Evolutionary conservation across 2,888 invertebrate species (phyloP), one percentile per base, ranked within the genome.

Genomic region (Drosophila neotestacea): DNA sequence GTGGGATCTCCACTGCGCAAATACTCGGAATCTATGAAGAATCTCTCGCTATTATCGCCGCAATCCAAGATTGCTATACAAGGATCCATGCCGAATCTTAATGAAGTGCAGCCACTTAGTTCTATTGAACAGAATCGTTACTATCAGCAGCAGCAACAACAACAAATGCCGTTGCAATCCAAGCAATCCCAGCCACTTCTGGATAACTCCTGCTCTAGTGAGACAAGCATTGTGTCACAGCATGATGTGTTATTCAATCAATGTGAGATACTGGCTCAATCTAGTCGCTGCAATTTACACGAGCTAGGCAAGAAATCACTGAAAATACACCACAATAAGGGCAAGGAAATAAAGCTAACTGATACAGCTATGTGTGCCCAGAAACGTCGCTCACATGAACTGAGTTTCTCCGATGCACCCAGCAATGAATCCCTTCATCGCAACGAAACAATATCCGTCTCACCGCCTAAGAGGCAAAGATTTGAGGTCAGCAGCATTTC

Each of bases 91-190:
- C 93, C 93, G 10, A 93, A 93, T 82, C 84, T 93, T 0, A 92
- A 92, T 77, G 92, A 92, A 62, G 91, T 91, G 88, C 83, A 89
- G 44, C 78, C 82, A n/a, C 83, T 92, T 27, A 88, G 91, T 38
- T 91, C 92, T 6, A 92, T 93, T 41, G 93, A 93, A 56, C 90
- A 92, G 66, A 93, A 93, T 81, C 92, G 93, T 2, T 93, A 92
- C 72, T 93, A 81, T 56, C 83, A 82, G 36, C 82, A 88, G 13
- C 73, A 73, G 70, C 65, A 60, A n/a, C 76, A 60, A 32, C 10
- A 16, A 6, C 22, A 36, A 5, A 13, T 16, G n/a, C 32, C 22
- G 22, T 22, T 22, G 22, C 1, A 22, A 22, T 22, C 32, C 7
- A 2, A 6, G 32, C 32, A 32, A 32, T 6, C 32, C 32, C 2